Evolutionary conservation across 2,888 invertebrate genomes (phyloP).

Genomic region (Lordiphosa andalusiaca): DNA sequence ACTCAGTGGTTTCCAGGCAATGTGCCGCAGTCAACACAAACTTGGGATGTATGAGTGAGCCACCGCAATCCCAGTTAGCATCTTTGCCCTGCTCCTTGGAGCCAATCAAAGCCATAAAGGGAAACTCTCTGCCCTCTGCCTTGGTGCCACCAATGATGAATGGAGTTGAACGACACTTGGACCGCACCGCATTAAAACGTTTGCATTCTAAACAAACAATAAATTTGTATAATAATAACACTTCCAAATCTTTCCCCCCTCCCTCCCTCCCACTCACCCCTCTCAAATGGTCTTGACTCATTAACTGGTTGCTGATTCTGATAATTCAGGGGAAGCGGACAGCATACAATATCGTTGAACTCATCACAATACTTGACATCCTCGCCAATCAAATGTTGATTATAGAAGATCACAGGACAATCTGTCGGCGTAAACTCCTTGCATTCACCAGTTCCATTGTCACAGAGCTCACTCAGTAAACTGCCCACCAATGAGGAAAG

Average conservation of each 20-base stretch:
- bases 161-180: constrained; percentile 41
- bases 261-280: constrained; percentile 25
- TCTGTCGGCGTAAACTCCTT: constrained; percentile 44
- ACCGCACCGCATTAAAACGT: constrained; percentile 40
- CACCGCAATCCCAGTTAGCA: constrained; percentile 82
- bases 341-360: constrained; percentile 62
- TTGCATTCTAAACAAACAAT: constrained; percentile 42
- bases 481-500: background rate
- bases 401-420: constrained; percentile 59
- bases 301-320: constrained; percentile 21
- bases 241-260: background rate
- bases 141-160: constrained; percentile 62
- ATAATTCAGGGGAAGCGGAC: constrained; percentile 43
- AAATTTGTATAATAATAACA: no score
- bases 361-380: constrained; percentile 58
- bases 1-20: constrained; percentile 78
- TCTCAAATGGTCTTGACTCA: constrained; percentile 41
- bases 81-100: constrained; percentile 16
- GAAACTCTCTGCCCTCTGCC: constrained; percentile 72
- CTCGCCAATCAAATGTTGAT: constrained; percentile 47
- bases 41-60: constrained; percentile 82
- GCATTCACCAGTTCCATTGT: constrained; percentile 57
- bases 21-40: constrained; percentile 84
- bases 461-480: constrained; percentile 46
- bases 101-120: constrained; percentile 76